Conservation (phyloP, 2,888 invertebrate species). For the Limnephilus marmoratus region DNA sequence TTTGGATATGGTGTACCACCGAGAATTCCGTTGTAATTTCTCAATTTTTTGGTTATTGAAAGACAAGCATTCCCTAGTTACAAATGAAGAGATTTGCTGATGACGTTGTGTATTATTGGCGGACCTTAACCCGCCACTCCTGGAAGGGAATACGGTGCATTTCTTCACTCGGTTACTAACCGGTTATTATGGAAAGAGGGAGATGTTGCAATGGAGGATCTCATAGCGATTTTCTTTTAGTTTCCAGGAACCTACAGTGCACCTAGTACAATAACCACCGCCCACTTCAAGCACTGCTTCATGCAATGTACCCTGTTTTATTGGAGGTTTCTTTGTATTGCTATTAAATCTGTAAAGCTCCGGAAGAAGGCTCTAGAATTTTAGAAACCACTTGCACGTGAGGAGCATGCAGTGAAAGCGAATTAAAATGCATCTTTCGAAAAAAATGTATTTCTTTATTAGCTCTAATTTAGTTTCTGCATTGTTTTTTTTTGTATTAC, state of each 20-base stretch:
- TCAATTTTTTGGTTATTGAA: neutral
- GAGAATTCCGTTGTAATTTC: neutral
- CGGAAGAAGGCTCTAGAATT: slow-evolving; percentile 59
- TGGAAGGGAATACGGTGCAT: too few species aligned
- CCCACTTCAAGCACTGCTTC: slow-evolving; percentile 36
- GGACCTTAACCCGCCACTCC: too few species aligned
- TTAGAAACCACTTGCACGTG: slow-evolving; percentile 57
- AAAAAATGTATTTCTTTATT: neutral
- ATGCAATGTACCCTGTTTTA: neutral
- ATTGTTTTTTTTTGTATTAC: neutral
- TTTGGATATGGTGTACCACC: neutral
- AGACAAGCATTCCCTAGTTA: neutral
- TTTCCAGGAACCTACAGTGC: neutral
- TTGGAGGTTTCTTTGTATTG: slow-evolving; percentile 63
- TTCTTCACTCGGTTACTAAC: too few species aligned
- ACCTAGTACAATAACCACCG: neutral
- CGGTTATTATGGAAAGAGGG: neutral
- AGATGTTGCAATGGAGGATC: neutral
- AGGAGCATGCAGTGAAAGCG: slow-evolving; percentile 2
- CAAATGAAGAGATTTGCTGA: too few species aligned
- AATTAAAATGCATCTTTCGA: neutral
- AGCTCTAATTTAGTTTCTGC: neutral
- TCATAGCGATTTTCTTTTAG: neutral
- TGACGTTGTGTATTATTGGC: too few species aligned
- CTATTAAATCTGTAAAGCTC: slow-evolving; percentile 65